A percentile compares a stretch with the other conserved stretches of the same genome.
These are phyloP conservation scores for Mixornis gularis DNA, from an alignment of 2,113 vertebrate species.

Conservation along the genomic window DNA sequence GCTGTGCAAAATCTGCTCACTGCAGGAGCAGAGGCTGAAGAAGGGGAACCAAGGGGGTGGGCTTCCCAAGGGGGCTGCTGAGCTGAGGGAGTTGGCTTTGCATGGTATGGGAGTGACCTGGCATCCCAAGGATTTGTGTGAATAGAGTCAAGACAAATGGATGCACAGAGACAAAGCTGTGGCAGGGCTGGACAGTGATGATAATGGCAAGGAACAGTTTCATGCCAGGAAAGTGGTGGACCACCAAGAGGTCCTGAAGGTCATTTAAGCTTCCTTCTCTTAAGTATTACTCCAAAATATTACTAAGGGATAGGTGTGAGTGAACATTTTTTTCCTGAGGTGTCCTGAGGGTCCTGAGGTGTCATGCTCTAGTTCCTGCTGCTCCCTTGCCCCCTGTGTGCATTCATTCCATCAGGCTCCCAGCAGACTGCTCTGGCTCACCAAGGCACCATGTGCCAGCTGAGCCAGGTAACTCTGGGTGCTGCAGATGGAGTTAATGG, in stretches of 20 bases:
- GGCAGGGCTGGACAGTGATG: neutral
- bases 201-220: neutral
- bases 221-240: neutral
- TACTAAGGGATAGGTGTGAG: neutral
- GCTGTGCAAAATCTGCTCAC: neutral
- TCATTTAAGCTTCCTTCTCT: neutral
- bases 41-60: neutral
- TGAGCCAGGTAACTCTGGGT: accelerated
- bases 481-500: accelerated
- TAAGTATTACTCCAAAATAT: neutral
- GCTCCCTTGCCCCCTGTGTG: neutral
- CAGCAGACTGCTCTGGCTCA: neutral
- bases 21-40: neutral
- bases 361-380: neutral
- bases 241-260: neutral
- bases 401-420: neutral
- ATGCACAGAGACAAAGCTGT: neutral
- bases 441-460: accelerated
- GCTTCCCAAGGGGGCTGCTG: neutral
- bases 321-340: neutral
- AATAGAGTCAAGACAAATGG: neutral
- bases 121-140: neutral
- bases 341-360: neutral
- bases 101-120: neutral
- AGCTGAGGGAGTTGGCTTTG: neutral